Evolutionary conservation across 2,113 vertebrate genomes (phyloP).

Genomic region (Octodon degus): DNA sequence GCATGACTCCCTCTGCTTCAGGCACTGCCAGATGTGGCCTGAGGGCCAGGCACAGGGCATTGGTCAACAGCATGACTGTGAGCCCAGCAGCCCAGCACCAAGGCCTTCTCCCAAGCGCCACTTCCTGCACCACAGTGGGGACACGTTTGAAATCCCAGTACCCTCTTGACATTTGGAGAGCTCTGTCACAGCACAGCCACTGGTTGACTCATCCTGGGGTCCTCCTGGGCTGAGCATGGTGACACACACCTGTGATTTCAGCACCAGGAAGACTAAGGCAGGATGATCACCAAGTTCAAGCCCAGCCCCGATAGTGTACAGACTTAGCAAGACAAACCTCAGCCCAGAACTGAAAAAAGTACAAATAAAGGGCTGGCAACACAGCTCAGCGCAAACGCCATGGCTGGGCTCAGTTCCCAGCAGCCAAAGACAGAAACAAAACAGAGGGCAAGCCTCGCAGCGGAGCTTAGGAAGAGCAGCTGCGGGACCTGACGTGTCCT

Average conservation of each 20-base stretch:
- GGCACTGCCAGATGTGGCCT: neutral
- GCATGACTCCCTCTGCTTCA: neutral
- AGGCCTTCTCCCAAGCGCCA: accelerated
- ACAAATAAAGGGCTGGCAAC: neutral
- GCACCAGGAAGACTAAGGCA: neutral
- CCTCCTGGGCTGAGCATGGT: neutral
- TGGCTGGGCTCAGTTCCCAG: neutral
- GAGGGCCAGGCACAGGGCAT: neutral
- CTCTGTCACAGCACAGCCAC: neutral
- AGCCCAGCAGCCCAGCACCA: neutral
- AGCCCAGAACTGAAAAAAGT: neutral
- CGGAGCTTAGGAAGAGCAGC: accelerated
- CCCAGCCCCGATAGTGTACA: neutral
- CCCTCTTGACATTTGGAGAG: neutral
- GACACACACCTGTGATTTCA: neutral
- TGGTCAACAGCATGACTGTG: accelerated
- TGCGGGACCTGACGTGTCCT: accelerated
- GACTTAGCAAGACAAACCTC: neutral
- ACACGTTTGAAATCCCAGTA: accelerated
- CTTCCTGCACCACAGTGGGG: neutral
- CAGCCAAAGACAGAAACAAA: neutral
- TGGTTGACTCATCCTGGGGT: neutral
- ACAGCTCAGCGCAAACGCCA: neutral
- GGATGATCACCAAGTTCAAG: neutral
- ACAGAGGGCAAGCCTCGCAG: neutral